These are phyloP conservation scores for Caenorhabditis briggsae DNA, from an alignment of 1,140 invertebrate species.

Conservation along the genomic window DNA sequence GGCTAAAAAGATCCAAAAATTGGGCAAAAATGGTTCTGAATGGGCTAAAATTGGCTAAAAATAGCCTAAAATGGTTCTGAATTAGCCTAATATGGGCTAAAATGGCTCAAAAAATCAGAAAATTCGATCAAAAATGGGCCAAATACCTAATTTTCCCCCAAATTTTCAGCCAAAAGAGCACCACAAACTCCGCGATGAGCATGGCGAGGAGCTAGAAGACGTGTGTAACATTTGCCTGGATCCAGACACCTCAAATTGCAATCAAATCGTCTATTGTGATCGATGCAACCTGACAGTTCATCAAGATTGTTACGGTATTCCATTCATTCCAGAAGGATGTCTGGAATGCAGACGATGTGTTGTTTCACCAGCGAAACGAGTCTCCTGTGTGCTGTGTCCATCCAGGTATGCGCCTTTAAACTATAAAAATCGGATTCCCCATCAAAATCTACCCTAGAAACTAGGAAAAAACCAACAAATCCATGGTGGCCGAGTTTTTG, in stretches of 20 bases:
- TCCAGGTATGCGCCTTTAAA: too few relatives aligned
- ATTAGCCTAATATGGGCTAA: neutral
- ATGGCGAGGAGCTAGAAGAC: conserved; percentile 46
- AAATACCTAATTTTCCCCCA: too few relatives aligned
- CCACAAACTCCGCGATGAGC: conserved; percentile 56
- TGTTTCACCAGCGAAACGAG: conserved; percentile 92
- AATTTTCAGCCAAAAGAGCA: conserved; percentile 34
- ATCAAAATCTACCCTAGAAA: too few relatives aligned
- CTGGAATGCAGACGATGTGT: conserved; percentile 95
- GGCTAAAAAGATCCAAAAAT: too few relatives aligned
- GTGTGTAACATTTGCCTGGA: conserved; percentile 77
- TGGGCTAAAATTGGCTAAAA: too few relatives aligned
- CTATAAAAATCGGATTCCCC: too few relatives aligned
- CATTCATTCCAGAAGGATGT: conserved; percentile 97
- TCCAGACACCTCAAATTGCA: conserved; percentile 95
- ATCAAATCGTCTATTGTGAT: conserved; percentile 96
- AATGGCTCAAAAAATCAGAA: neutral
- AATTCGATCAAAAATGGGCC: neutral
- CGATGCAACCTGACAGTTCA: conserved; percentile 99
- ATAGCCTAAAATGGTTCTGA: neutral
- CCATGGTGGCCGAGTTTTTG: too few relatives aligned
- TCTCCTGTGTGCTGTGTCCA: conserved; percentile 95
- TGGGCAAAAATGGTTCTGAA: too few relatives aligned
- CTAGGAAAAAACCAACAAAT: too few relatives aligned
- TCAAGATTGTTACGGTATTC: conserved; percentile 98